Evolutionary conservation across 2,797 vertebrate species (phyloP).

Genomic region (Dermochelys coriacea): DNA sequence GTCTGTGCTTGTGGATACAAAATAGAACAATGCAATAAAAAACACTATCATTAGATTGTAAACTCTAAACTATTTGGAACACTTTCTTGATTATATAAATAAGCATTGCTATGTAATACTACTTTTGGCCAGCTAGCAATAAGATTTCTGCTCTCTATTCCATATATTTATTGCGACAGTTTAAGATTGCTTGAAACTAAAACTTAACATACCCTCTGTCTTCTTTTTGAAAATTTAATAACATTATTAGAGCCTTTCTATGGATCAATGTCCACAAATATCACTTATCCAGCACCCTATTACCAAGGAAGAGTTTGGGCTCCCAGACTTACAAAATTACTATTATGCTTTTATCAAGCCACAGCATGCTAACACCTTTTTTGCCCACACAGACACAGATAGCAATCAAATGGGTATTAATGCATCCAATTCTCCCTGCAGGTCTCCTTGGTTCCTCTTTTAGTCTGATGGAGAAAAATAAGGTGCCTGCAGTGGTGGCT

Average conservation of each 20-base stretch:
- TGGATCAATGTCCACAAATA: background rate
- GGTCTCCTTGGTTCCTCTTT: background rate
- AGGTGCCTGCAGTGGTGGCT: background rate
- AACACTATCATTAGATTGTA: background rate
- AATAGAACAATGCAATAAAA: background rate
- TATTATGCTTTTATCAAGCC: background rate
- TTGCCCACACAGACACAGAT: background rate
- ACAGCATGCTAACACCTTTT: background rate
- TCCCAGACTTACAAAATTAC: background rate
- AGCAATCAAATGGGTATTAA: background rate
- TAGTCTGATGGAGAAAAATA: background rate
- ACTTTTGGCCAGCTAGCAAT: rapidly evolving
- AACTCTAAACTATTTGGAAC: background rate
- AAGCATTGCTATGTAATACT: background rate
- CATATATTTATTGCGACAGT: rapidly evolving
- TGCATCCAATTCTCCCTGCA: background rate
- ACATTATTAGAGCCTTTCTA: background rate
- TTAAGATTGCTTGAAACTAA: background rate
- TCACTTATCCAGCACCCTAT: background rate
- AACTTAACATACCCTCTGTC: background rate
- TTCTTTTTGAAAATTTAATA: background rate
- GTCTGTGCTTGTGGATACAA: background rate
- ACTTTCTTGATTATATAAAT: background rate
- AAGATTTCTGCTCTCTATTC: background rate
- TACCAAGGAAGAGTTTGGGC: background rate